These are phyloP conservation scores for Trochalopteron elliotii DNA, from an alignment of 2,113 vertebrate genomes.

Conservation along the genomic window DNA sequence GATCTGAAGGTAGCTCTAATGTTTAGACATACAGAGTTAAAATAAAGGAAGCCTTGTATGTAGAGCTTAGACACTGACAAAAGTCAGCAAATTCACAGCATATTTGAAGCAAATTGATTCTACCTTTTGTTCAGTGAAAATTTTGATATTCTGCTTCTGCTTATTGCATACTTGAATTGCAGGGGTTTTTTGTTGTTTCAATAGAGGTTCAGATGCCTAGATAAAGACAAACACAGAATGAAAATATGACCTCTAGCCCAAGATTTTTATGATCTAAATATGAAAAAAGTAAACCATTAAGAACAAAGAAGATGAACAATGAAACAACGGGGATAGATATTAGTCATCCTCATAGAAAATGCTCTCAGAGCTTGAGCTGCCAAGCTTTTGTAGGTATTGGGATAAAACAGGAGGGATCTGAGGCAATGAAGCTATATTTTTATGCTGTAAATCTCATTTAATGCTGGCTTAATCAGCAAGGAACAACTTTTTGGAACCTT, in stretches of 20 bases:
- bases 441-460: not conserved
- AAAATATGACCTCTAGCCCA: not conserved
- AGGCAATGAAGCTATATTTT: not conserved
- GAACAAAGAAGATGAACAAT: not conserved
- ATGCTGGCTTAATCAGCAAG: not conserved
- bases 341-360: not conserved
- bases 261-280: not conserved
- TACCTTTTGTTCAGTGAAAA: not conserved
- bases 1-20: not conserved
- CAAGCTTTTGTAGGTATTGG: slow-evolving; percentile 8
- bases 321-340: not conserved
- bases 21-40: not conserved
- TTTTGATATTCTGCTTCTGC: not conserved
- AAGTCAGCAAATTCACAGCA: not conserved
- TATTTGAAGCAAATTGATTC: not conserved
- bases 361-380: not conserved
- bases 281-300: not conserved
- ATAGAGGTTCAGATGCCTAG: not conserved
- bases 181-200: not conserved
- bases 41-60: not conserved
- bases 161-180: not conserved
- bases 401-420: not conserved
- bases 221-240: not conserved
- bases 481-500: not conserved
- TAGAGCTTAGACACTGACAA: not conserved